These are phyloP conservation scores for Platygyra sinensis DNA, from an alignment of 64 coral and sea anemone species.

Conservation along the genomic window DNA sequence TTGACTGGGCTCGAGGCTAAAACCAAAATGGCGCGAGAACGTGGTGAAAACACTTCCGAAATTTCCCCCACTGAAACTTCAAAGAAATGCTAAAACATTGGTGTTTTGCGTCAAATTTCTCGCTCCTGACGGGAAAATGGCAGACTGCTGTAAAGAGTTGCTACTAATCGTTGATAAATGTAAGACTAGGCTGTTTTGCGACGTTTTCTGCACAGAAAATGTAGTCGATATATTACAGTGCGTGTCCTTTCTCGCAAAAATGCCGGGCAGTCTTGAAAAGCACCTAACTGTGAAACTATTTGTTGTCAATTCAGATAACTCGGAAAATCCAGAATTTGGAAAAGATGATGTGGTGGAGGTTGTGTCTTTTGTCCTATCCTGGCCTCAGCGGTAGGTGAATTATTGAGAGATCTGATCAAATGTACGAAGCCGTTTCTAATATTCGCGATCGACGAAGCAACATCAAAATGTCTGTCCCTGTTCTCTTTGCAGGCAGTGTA, in stretches of 20 bases:
- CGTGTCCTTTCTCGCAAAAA: neutral
- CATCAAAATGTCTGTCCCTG: neutral
- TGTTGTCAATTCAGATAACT: slow-evolving; percentile 68
- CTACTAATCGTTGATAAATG: slow-evolving; percentile 86
- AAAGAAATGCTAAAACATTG: slow-evolving; percentile 47
- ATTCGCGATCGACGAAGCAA: too few species aligned
- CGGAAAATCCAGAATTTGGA: slow-evolving; percentile 80
- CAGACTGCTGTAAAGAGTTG: slow-evolving; percentile 93
- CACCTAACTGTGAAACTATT: neutral
- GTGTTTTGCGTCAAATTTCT: neutral
- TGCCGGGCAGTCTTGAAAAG: neutral
- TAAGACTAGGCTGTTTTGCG: slow-evolving; percentile 19
- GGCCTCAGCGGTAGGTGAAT: slow-evolving; percentile 85
- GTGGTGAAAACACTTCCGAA: slow-evolving; percentile 35
- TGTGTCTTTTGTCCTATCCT: slow-evolving; percentile 87
- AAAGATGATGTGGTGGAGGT: slow-evolving; percentile 85
- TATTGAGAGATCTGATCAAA: neutral
- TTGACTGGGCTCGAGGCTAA: slow-evolving; percentile 31
- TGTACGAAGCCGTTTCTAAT: too few species aligned
- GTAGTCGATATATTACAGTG: neutral
- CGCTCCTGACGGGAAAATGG: slow-evolving; percentile 46
- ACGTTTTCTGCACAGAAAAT: neutral
- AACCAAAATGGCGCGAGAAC: slow-evolving; percentile 92
- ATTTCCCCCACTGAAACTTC: slow-evolving; percentile 42
- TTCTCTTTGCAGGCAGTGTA: slow-evolving; percentile 77